phyloP scores from a whole-genome alignment of 1,140 invertebrate species.

The Drosophila azteca region DNA sequence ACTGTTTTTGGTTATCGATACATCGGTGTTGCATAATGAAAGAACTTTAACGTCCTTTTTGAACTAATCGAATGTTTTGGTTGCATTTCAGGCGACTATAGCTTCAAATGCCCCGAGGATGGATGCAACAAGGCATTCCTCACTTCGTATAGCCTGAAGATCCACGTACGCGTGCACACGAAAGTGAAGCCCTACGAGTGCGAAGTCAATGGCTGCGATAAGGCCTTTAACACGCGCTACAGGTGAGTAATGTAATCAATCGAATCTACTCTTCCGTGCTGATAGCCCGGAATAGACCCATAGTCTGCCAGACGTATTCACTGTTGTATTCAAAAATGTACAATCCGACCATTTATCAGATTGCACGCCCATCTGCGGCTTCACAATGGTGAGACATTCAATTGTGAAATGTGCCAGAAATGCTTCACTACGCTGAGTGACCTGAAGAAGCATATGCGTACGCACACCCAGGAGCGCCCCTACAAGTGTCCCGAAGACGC shows the following conservation, averaged over 20 bases:
- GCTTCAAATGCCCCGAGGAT: conserved; percentile 94
- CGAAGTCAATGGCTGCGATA: conserved; percentile 91
- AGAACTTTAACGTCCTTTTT: neutral
- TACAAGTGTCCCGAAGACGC: conserved; percentile 93
- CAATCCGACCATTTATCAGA: conserved; percentile 84
- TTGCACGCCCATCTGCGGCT: conserved; percentile 95
- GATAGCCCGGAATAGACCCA: conserved; percentile 33
- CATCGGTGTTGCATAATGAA: neutral
- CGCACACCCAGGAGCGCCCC: conserved; percentile 95
- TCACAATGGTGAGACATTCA: conserved; percentile 97
- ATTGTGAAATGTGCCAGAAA: conserved; percentile 95
- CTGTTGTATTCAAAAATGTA: conserved; percentile 33
- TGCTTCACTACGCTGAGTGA: conserved; percentile 97
- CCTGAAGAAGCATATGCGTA: conserved; percentile 95
- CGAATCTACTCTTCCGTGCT: conserved; percentile 1
- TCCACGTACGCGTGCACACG: conserved; percentile 97
- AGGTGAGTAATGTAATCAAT: conserved; percentile 84
- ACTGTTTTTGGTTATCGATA: neutral
- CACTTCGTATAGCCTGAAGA: conserved; percentile 97
- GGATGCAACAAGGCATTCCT: conserved; percentile 96
- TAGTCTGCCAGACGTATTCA: conserved; percentile 4
- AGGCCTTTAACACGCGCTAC: conserved; percentile 97
- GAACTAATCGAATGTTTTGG: neutral
- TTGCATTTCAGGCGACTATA: conserved; percentile 91
- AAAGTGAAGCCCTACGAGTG: conserved; percentile 96